Base-by-base conservation (phyloP, 2,888 invertebrate genomes). In the Agrotis puta region DNA sequence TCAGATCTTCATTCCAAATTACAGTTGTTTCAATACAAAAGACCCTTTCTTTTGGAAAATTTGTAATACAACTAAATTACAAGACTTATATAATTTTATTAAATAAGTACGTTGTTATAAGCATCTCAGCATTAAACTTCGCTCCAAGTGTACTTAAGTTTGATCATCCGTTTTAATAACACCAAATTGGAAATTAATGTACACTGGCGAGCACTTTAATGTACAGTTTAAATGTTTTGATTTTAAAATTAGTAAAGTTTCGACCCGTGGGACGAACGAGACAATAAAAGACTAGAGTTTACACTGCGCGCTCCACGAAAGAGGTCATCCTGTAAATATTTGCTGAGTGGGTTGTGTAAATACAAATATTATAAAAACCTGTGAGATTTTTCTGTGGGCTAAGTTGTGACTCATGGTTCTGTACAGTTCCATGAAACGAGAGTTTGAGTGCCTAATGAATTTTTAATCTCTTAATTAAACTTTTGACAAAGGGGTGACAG, bases 291-390 rank as follows among this genome's bases (percentile, higher is more conserved):
- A 70, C 64, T 64, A 39, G 64, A 64, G 73, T 81, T 73, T 81
- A 82, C 79, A 79, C 50, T 76, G 69, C 64, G 57, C 43, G 67
- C 64, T 65, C 57, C 6, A 72, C 64, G 70, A 84, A 78, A 78
- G 78, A 79, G 83, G 86, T 80, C 79, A 75, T 63, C 45, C 27
- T 27, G 72, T 83, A 77, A 86, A 85, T 82, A 82, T 85, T 85
- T 77, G 74, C 73, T 13, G 59, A 79, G 72, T 74, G 73, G 71
- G 72, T 77, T 76, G 64, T 77, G 79, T 82, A 74, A 82, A 75
- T 63, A 70, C 77, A 86, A 86, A 84, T 84, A 77, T 81, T 80
- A 70, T 82, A 83, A 81, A 82, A 84, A 76, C 43, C 61, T 75
- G 73, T 77, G 84, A 77, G 59, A 76, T 75, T 67, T 64, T 77